These are phyloP conservation scores for Serripes groenlandicus DNA, from an alignment of 2,888 invertebrate species.

Conservation along the genomic window DNA sequence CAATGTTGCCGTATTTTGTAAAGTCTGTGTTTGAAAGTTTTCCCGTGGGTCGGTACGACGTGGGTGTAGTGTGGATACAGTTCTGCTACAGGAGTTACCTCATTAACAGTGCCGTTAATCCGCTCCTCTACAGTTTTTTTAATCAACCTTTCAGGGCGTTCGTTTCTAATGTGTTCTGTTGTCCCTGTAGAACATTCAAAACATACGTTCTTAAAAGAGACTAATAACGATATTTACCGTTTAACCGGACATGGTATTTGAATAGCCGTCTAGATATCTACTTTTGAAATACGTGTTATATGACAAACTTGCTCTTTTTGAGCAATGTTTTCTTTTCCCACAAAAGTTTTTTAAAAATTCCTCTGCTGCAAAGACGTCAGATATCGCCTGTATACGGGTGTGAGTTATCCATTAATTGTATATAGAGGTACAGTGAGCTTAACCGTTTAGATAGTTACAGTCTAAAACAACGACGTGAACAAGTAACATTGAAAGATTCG, in stretches of 20 bases:
- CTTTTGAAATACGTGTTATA: no score
- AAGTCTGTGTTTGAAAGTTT: constrained; percentile 7
- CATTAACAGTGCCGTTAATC: constrained; percentile 12
- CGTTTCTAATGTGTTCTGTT: neutral
- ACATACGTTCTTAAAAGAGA: no score
- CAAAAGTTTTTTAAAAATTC: neutral
- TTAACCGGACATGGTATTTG: no score
- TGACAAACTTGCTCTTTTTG: neutral
- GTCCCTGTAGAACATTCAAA: no score
- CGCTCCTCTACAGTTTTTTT: constrained; percentile 9
- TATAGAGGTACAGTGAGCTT: no score
- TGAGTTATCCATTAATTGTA: no score
- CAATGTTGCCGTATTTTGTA: constrained; percentile 10
- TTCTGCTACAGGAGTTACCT: constrained; percentile 12
- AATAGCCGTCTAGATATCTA: no score
- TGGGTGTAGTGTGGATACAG: constrained; percentile 9
- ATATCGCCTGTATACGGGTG: neutral
- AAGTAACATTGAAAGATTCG: no score
- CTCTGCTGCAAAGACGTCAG: neutral
- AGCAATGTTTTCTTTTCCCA: neutral
- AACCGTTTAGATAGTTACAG: no score
- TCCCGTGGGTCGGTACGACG: neutral
- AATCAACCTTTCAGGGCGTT: neutral
- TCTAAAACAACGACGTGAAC: no score
- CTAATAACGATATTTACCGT: no score